A percentile compares a stretch with the other conserved stretches of the same genome.
These are phyloP conservation scores for Mirza zaza DNA, from an alignment of 2,113 vertebrate species.

Conservation along the genomic window DNA sequence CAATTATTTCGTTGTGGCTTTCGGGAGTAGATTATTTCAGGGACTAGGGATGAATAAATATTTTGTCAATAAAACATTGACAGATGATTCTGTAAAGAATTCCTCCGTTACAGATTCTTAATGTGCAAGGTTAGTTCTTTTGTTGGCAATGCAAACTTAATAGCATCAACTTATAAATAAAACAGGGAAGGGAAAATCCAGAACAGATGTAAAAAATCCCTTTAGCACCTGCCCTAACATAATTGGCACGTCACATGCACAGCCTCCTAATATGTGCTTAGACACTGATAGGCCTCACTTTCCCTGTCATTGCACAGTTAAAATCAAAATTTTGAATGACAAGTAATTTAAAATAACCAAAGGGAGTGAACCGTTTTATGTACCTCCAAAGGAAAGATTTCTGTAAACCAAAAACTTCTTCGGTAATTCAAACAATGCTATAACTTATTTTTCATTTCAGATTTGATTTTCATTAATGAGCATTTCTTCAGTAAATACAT, in stretches of 20 bases:
- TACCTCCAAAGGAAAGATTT: neutral
- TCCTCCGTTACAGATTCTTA: neutral
- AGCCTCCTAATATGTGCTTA: neutral
- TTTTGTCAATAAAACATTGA: neutral
- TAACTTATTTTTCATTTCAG: neutral
- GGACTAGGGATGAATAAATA: neutral
- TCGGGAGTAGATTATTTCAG: neutral
- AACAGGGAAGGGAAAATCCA: neutral
- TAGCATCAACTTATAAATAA: neutral
- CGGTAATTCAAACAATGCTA: constrained; percentile 8
- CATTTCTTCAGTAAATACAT: neutral
- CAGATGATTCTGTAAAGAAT: neutral
- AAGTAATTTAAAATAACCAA: constrained; percentile 1
- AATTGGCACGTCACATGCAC: neutral
- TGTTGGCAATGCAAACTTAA: neutral
- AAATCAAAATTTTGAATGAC: neutral
- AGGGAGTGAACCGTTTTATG: neutral
- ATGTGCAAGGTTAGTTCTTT: neutral
- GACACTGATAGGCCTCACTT: neutral
- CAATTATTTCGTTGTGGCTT: neutral
- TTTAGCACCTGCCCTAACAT: neutral
- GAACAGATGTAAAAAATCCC: neutral
- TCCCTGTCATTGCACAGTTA: neutral
- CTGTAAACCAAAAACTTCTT: neutral
- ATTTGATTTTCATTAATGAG: constrained; percentile 24